Conservation (phyloP, 2,113 vertebrate species). For the Caloenas nicobarica region DNA sequence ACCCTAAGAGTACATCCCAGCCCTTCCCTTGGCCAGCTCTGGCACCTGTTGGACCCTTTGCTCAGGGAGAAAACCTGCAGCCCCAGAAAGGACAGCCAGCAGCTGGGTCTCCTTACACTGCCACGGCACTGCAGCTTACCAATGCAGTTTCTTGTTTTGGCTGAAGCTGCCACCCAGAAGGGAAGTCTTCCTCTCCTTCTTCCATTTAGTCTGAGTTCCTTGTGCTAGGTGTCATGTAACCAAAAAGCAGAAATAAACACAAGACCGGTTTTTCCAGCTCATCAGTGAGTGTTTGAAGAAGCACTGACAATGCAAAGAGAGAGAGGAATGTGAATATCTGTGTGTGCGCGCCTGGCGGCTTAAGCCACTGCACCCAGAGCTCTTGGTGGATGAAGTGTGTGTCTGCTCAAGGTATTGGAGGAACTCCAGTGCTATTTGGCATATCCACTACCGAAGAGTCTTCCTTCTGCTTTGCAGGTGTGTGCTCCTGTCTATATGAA, state of each 20-base stretch:
- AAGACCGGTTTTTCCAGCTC: not conserved
- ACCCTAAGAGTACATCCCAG: not conserved
- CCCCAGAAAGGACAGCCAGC: not conserved
- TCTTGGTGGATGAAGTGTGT: not conserved
- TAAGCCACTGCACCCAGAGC: not conserved
- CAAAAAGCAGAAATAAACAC: not conserved
- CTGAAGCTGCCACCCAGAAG: not conserved
- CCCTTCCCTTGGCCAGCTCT: not conserved
- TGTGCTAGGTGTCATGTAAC: not conserved
- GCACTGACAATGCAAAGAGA: not conserved
- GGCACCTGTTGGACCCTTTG: not conserved
- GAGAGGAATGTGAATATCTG: not conserved
- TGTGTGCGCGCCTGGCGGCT: not conserved
- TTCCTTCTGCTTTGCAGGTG: not conserved
- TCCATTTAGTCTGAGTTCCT: not conserved
- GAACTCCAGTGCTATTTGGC: not conserved
- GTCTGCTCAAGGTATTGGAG: not conserved
- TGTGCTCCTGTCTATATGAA: not conserved
- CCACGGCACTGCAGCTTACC: not conserved
- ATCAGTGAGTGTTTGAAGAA: not conserved
- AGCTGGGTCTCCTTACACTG: not conserved
- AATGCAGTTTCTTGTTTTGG: not conserved
- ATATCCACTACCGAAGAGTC: not conserved
- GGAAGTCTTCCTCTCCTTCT: not conserved
- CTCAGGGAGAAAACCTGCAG: not conserved